Conservation (phyloP, 1,140 invertebrate species). For the Leptopilina clavipes region DNA sequence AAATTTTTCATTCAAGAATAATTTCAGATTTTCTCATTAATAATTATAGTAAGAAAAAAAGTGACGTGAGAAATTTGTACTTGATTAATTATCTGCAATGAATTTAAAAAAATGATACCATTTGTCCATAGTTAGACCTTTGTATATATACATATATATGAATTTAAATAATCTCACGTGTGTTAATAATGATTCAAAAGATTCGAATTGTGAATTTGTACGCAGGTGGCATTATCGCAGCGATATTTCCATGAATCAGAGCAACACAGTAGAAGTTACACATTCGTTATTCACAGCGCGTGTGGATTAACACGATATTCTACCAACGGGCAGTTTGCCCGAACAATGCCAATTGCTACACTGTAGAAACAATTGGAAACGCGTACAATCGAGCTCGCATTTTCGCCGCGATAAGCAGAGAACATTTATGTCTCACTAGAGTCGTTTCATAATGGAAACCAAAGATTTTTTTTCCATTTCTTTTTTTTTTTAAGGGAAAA, state of each 20-base stretch:
- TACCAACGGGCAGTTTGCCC: conserved; percentile 39
- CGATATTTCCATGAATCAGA: conserved; percentile 55
- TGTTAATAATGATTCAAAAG: conserved; percentile 44
- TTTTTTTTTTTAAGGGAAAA: not conserved
- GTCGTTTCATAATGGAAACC: not conserved
- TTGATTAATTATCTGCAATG: too few species aligned
- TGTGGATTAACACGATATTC: conserved; percentile 55
- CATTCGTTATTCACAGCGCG: conserved; percentile 56
- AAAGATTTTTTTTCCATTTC: not conserved
- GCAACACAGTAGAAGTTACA: conserved; percentile 53
- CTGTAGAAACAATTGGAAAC: conserved; percentile 49
- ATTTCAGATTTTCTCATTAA: too few species aligned
- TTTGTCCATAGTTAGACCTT: too few species aligned
- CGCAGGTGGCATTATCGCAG: conserved; percentile 50
- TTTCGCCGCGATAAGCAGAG: conserved; percentile 37
- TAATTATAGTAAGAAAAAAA: too few species aligned
- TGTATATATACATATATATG: too few species aligned
- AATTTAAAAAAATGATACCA: too few species aligned
- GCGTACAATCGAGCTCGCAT: conserved; percentile 49
- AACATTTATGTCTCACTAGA: conserved; percentile 23
- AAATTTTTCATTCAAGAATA: too few species aligned
- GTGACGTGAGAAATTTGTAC: too few species aligned
- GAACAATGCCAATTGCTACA: conserved; percentile 52
- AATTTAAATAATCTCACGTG: conserved; percentile 21
- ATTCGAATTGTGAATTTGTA: conserved; percentile 38